Conservation (phyloP, 2,888 invertebrate species). For the Lepeophtheirus nordmannii region DNA sequence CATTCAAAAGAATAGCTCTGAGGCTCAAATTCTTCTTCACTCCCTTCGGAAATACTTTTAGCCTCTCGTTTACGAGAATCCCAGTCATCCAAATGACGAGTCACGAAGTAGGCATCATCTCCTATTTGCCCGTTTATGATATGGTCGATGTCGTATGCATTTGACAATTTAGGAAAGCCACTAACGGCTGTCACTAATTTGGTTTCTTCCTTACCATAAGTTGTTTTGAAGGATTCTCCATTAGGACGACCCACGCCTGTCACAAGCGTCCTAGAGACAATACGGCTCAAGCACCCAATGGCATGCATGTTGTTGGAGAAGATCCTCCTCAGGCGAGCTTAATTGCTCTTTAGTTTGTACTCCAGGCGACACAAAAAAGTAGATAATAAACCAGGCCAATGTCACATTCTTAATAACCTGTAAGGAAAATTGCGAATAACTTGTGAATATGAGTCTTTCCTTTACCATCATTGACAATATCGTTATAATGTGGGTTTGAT, state of each 20-base stretch:
- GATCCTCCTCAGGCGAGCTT: no score
- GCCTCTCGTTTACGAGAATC: constrained; percentile 24
- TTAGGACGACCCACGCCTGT: neutral
- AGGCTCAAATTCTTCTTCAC: neutral
- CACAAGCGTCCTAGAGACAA: constrained; percentile 10
- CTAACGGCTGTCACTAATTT: constrained; percentile 66
- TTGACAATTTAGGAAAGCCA: constrained; percentile 64
- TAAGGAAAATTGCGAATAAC: no score
- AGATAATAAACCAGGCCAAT: no score
- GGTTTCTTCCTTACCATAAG: neutral
- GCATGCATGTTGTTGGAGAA: neutral
- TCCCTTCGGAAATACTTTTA: neutral
- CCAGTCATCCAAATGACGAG: constrained; percentile 26
- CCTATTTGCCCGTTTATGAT: constrained; percentile 24
- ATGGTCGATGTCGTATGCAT: constrained; percentile 22
- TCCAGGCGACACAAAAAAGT: no score
- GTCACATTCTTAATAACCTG: no score
- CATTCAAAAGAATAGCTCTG: neutral
- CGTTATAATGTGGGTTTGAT: no score
- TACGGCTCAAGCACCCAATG: constrained; percentile 12
- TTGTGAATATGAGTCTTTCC: no score
- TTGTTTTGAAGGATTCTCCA: neutral
- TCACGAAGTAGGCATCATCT: constrained; percentile 23
- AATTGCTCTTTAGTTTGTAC: no score
- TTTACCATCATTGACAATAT: no score